Base-by-base conservation (phyloP, 2,888 invertebrate genomes). In the Vesta saturnalis region DNA sequence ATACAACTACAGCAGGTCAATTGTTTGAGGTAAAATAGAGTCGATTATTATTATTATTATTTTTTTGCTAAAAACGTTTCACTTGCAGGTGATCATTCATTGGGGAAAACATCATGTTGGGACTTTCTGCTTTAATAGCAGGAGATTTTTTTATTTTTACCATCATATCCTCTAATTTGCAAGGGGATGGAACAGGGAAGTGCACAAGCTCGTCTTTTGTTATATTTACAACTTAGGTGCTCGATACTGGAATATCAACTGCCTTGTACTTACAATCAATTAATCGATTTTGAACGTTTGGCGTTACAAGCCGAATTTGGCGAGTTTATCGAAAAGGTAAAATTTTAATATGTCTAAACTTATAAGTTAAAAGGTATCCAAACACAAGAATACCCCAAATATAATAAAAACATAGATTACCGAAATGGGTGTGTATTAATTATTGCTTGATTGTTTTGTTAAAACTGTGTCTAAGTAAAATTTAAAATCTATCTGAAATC, bases 291-390 rank as follows among this genome's bases (percentile, higher is more conserved):
- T 76, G 90, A 92, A 56, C 93, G 93, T 8, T 88, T 94, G 73
- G 94, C 94, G 8, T 84, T 95, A 72, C 94, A 94, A 83, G 91
- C 93, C 23, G 95, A 95, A 85, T 94, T 94, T 85, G 94, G 94
- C 15, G 91, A 94, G 82, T 92, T 89, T 77, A 85, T 82, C 69
- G 83, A 84, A 71, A 86, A 85, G 78, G 89, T 89, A 81, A 23
- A 1, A n/a, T n/a, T n/a, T n/a, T n/a, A n/a, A n/a, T n/a, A n/a
- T n/a, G n/a, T n/a, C n/a, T n/a, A n/a, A n/a, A n/a, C n/a, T n/a
- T n/a, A n/a, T n/a, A n/a, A n/a, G n/a, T n/a, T n/a, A n/a, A n/a
- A n/a, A n/a, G n/a, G n/a, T n/a, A n/a, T n/a, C n/a, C n/a, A n/a
- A n/a, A n/a, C n/a, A n/a, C n/a, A n/a, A n/a, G n/a, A n/a, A n/a